Percentiles rank a stretch among this genome's conserved stretches.
phyloP scores from a whole-genome alignment of 2,888 invertebrate genomes.

The Drosophila robusta region DNA sequence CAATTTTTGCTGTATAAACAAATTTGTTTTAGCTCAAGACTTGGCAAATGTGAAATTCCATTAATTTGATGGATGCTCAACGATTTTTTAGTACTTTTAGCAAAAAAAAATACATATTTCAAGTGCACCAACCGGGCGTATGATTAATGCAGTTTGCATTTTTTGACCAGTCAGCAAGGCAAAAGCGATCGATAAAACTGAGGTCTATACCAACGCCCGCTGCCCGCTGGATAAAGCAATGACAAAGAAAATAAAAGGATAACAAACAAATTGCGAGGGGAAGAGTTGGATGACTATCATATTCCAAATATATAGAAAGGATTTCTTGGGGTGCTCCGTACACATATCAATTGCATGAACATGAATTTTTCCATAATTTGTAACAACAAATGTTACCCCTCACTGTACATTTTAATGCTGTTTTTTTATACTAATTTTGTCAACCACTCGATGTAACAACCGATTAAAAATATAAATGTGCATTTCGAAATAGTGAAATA shows the following conservation, averaged over 20 bases:
- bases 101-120: conserved; percentile 1
- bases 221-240: conserved; percentile 3
- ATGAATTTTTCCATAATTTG: no score
- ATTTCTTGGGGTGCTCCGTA: no score
- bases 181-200: background rate
- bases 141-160: conserved; percentile 65
- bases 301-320: background rate
- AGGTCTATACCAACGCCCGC: background rate
- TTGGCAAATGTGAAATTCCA: conserved; percentile 64
- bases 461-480: no score
- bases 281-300: conserved; percentile 6
- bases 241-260: conserved; percentile 10
- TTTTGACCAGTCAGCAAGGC: conserved; percentile 6
- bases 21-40: conserved; percentile 33
- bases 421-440: no score
- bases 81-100: conserved; percentile 10
- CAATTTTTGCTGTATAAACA: conserved; percentile 53
- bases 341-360: no score
- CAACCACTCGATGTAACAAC: no score
- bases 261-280: background rate
- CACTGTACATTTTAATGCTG: no score
- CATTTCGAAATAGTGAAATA: no score
- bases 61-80: conserved; percentile 61
- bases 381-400: no score
- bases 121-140: conserved; percentile 39